These are phyloP conservation scores for Pseudorhombus dupliciocellatus DNA, from an alignment of 2,113 vertebrate genomes.

Conservation along the genomic window DNA sequence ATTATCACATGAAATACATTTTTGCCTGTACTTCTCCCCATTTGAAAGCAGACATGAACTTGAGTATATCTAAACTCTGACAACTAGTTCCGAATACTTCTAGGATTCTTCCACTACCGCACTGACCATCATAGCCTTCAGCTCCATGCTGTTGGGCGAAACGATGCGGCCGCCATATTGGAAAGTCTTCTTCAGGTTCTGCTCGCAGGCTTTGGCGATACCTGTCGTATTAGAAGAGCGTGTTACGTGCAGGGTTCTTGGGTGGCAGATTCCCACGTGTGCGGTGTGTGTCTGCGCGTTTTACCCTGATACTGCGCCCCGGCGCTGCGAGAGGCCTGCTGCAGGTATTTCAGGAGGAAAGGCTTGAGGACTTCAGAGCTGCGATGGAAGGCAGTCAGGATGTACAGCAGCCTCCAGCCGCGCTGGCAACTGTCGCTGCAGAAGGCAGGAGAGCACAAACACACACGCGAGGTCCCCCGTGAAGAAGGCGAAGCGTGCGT, in stretches of 20 bases:
- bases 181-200: slow-evolving; percentile 92
- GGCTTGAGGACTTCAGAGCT: slow-evolving; percentile 92
- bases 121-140: slow-evolving; percentile 95
- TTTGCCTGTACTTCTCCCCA: too few relatives aligned
- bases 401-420: slow-evolving; percentile 95
- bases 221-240: slow-evolving; percentile 70
- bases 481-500: slow-evolving; percentile 24
- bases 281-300: background rate
- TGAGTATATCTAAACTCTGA: background rate
- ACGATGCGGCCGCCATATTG: slow-evolving; percentile 87
- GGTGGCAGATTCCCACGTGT: background rate
- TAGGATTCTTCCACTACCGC: background rate
- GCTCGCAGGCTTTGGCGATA: slow-evolving; percentile 93
- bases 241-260: background rate
- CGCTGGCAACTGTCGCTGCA: slow-evolving; percentile 94
- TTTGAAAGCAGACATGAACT: background rate
- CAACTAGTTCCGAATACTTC: background rate
- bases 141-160: slow-evolving; percentile 90
- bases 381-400: slow-evolving; percentile 88
- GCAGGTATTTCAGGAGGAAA: slow-evolving; percentile 86
- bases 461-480: slow-evolving; percentile 14
- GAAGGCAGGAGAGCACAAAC: slow-evolving; percentile 12
- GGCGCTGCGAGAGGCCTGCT: slow-evolving; percentile 78
- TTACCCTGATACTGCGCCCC: slow-evolving; percentile 91
- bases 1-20: too few relatives aligned